A percentile compares a stretch with the other conserved stretches of the same genome.
Conservation (phyloP, 2,888 invertebrate genomes). For the Drosophila planitibia region DNA sequence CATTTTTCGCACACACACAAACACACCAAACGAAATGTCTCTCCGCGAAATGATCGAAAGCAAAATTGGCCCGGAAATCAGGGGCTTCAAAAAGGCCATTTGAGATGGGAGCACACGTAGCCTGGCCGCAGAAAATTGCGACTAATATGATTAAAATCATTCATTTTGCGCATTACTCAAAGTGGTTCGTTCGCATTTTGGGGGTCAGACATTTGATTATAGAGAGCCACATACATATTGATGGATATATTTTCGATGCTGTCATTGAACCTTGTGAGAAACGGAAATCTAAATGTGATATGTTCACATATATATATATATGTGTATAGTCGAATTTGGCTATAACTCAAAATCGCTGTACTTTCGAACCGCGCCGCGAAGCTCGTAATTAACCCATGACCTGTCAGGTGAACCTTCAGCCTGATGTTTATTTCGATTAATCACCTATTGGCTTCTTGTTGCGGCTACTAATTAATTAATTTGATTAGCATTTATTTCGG, state of each 20-base stretch:
- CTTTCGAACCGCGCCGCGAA: constrained; percentile 1
- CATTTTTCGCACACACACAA: constrained; percentile 28
- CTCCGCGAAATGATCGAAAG: constrained; percentile 42
- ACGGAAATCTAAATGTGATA: constrained; percentile 41
- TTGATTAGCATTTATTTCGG: constrained; percentile 68
- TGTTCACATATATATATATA: background rate
- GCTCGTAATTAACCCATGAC: constrained; percentile 30
- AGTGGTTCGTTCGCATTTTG: constrained; percentile 41
- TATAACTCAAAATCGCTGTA: constrained; percentile 3
- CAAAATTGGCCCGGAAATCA: constrained; percentile 49
- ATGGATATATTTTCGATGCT: constrained; percentile 20
- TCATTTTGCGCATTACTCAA: constrained; percentile 69
- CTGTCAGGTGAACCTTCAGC: constrained; percentile 33
- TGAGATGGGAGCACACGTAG: constrained; percentile 32
- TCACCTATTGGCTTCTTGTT: constrained; percentile 33
- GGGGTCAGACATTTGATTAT: constrained; percentile 75
- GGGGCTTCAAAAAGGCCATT: background rate
- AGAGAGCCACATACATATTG: constrained; percentile 14
- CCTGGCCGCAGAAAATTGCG: constrained; percentile 55
- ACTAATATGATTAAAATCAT: constrained; percentile 77
- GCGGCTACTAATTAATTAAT: constrained; percentile 74
- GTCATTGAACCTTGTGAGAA: constrained; percentile 64
- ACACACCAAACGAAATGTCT: constrained; percentile 37
- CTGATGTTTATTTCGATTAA: constrained; percentile 49
- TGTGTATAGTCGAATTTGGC: background rate